These are phyloP conservation scores for Channa argus DNA, from an alignment of 2,113 vertebrate species.

Conservation along the genomic window DNA sequence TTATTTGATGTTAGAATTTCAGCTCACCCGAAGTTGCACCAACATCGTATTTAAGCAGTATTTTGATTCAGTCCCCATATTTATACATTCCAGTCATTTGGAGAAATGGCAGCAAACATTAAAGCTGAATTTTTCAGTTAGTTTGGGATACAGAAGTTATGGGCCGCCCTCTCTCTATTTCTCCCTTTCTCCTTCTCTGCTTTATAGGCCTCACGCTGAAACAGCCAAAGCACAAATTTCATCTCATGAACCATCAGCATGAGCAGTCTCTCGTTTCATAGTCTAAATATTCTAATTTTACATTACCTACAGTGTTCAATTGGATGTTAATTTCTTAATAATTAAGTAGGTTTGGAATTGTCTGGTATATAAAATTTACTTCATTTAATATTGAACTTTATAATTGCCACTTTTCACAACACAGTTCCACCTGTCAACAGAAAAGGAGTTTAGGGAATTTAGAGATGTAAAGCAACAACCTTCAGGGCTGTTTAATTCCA, in stretches of 20 bases:
- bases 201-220: constrained; percentile 9
- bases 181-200: constrained; percentile 38
- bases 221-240: constrained; percentile 55
- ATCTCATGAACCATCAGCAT: not conserved
- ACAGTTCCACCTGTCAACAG: constrained; percentile 52
- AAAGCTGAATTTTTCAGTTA: not conserved
- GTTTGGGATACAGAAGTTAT: constrained; percentile 45
- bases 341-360: not conserved
- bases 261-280: constrained; percentile 7
- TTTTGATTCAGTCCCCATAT: not conserved
- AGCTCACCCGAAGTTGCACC: too few relatives aligned
- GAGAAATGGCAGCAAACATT: not conserved
- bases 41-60: too few relatives aligned
- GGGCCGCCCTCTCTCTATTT: constrained; percentile 1
- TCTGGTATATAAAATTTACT: not conserved
- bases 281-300: not conserved
- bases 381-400: constrained; percentile 7
- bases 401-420: constrained; percentile 45
- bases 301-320: not conserved
- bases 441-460: constrained; percentile 28
- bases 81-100: not conserved
- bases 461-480: constrained; percentile 15
- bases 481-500: constrained; percentile 63
- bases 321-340: not conserved
- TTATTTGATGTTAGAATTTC: not conserved